Conservation (phyloP, 2,113 vertebrate species). For the Albula glossodonta region DNA sequence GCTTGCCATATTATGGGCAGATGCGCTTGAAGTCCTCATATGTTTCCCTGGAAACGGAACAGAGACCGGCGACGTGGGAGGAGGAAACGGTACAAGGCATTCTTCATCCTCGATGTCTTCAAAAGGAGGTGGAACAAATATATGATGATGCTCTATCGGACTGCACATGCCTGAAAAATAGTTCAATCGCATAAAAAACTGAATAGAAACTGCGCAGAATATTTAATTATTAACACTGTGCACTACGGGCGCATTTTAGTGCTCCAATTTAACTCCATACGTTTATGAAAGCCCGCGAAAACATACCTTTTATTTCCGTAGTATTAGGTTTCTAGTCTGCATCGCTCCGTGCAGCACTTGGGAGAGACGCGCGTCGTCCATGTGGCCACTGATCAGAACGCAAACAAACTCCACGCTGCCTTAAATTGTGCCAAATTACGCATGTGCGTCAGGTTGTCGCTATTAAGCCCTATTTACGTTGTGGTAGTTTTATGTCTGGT, state of each 20-base stretch:
- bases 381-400: background rate
- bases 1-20: background rate
- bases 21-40: background rate
- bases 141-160: constrained; percentile 1
- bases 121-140: constrained; percentile 22
- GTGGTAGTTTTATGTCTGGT: constrained; percentile 3
- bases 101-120: constrained; percentile 21
- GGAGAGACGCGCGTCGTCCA: background rate
- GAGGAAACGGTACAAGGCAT: constrained; percentile 25
- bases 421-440: constrained; percentile 13
- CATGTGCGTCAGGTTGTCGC: constrained; percentile 36
- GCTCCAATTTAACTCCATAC: background rate
- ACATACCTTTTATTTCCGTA: background rate
- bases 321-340: background rate
- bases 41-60: background rate
- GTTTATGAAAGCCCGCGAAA: background rate
- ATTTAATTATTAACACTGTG: background rate
- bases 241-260: background rate
- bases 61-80: constrained; percentile 18
- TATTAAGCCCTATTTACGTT: constrained; percentile 16
- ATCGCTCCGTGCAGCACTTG: background rate
- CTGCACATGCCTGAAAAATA: constrained; percentile 20
- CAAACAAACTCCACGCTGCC: constrained; percentile 25
- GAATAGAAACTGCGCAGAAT: background rate
- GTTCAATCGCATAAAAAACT: background rate